A percentile compares a stretch with the other conserved stretches of the same genome.
These are phyloP conservation scores for Gambusia holbrooki DNA, from an alignment of 2,113 vertebrate genomes.

Conservation along the genomic window DNA sequence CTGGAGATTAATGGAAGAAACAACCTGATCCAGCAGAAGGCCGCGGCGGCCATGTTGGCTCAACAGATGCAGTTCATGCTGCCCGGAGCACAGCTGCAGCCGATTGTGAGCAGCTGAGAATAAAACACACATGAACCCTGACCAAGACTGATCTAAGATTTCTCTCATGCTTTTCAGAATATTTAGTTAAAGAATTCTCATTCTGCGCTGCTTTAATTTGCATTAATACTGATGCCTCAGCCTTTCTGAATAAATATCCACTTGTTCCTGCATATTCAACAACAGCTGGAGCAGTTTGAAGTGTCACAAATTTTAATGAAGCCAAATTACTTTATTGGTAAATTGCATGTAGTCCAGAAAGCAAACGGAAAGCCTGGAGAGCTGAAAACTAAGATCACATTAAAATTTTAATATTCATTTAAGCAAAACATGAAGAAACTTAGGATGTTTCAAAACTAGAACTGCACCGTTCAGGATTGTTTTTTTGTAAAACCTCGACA, in stretches of 20 bases:
- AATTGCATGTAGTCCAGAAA: not conserved
- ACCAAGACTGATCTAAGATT: not conserved
- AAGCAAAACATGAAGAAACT: not conserved
- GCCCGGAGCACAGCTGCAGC: conserved; percentile 90
- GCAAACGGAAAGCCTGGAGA: not conserved
- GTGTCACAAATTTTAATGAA: not conserved
- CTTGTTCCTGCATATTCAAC: not conserved
- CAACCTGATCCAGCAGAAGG: conserved; percentile 99
- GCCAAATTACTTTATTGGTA: not conserved
- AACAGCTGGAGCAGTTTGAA: not conserved
- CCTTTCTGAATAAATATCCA: not conserved
- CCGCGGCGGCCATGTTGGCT: conserved; percentile 94
- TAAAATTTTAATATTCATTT: too few relatives aligned
- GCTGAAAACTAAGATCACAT: not conserved
- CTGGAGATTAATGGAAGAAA: conserved; percentile 97
- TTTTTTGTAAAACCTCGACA: not conserved
- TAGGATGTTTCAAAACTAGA: not conserved
- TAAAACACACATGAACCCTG: not conserved
- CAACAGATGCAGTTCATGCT: conserved; percentile 99
- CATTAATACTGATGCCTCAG: not conserved
- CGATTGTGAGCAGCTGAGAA: conserved; percentile 85
- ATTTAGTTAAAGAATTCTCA: not conserved
- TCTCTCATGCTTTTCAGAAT: not conserved
- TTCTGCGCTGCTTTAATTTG: not conserved
- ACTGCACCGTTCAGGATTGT: not conserved